Evolutionary conservation across 2,888 invertebrate genomes (phyloP).

Genomic region (Yponomeuta cagnagella): DNA sequence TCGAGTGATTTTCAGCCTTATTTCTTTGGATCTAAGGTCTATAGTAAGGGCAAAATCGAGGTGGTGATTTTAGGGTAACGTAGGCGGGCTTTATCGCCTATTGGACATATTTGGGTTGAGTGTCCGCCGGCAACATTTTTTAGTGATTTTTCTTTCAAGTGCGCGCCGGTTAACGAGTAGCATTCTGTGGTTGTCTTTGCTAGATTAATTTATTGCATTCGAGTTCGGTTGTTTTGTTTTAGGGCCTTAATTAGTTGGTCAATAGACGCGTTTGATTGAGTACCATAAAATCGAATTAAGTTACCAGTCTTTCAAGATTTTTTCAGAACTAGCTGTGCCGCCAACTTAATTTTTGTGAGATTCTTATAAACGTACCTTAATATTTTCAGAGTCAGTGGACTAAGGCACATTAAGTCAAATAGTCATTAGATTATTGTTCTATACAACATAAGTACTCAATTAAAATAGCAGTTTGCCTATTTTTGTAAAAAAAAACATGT

Average conservation of each 20-base stretch:
- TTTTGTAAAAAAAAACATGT: no score
- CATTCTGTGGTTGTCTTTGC: conserved; percentile 13
- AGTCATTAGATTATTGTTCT: no score
- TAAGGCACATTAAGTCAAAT: no score
- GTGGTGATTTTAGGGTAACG: conserved; percentile 23
- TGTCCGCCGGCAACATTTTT: conserved; percentile 39
- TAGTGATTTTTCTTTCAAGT: conserved; percentile 27
- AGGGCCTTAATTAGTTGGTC: neutral
- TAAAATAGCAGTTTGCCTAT: no score
- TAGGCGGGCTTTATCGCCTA: conserved; percentile 54
- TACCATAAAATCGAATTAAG: neutral
- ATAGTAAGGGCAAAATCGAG: neutral
- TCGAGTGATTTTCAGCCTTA: conserved; percentile 32
- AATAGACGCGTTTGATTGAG: neutral
- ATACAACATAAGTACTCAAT: no score
- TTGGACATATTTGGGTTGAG: conserved; percentile 62
- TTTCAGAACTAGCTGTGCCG: no score
- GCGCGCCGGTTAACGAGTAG: conserved; percentile 11
- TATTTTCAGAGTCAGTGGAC: no score
- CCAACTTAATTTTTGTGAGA: no score
- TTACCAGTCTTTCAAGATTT: no score
- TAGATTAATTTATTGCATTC: conserved; percentile 15
- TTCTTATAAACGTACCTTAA: no score
- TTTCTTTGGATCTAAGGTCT: conserved; percentile 4
- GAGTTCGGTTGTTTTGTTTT: neutral